Base-by-base conservation (phyloP, 2,113 vertebrate genomes). In the Equus przewalskii region DNA sequence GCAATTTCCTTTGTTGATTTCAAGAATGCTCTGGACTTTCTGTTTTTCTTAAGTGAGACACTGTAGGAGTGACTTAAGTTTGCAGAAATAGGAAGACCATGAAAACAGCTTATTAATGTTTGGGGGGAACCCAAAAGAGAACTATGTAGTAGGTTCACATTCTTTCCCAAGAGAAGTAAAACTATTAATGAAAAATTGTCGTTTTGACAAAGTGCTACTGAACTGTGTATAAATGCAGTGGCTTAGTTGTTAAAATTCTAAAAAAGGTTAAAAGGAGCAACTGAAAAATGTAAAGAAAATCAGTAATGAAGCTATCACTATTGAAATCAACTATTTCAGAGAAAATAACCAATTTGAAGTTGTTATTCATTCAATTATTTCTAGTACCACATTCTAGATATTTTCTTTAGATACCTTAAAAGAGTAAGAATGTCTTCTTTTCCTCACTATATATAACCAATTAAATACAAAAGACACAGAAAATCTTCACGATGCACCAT, bases 251-350 rank as follows among this genome's bases (percentile, higher is more conserved):
- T 79, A 85, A 95, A 78, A 28, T 76, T n/a, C 33, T 65, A 54
- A 65, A 9, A 28, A 65, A 86, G 44, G 33, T 30, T 86, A 79
- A 79, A 94, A 89, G 28, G 85, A 97, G 72, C 81, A 65, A 67
- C 72, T 84, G 69, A 58, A 95, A 83, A 54, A n/a, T 21, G 19
- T 76, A 49, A 8, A 54, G 18, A 10, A 30, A 54, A 54, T 54
- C 13, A 49, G 3, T 0, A 85, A 80, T 12, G 0, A 91, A 67
- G 26, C 73, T 84, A 28, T 69, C 46, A 28, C 18, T 62, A 33
- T 89, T 84, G 65, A 89, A 95, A 81, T 36, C 16, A 93, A 80
- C 81, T 12, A 95, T 94, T 95, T 36, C 19, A 76, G 88, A 89
- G 24, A 89, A 88, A 87, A 84, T 14, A 82, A 91, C 11, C 5